Conservation (phyloP, 2,888 invertebrate species). For the Dryococelus australis region DNA sequence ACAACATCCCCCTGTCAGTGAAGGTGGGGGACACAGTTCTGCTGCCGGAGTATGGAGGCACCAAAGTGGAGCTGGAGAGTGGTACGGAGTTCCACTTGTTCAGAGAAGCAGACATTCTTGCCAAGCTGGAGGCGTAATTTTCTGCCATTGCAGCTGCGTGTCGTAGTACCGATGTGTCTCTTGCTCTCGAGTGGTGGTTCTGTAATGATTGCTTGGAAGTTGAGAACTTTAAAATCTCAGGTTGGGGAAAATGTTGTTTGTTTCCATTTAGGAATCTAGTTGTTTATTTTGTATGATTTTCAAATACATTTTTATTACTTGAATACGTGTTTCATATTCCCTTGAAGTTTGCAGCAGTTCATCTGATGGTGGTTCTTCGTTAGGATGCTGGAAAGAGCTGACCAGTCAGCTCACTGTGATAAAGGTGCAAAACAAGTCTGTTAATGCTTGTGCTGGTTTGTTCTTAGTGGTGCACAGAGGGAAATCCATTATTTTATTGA, state of each 20-base stretch:
- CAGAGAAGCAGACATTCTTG: constrained; percentile 95
- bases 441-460: no score
- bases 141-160: not conserved
- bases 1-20: constrained; percentile 78
- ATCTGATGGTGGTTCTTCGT: no score
- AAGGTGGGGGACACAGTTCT: constrained; percentile 94
- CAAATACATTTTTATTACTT: not conserved
- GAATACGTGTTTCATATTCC: not conserved
- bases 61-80: constrained; percentile 87
- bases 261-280: not conserved
- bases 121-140: constrained; percentile 69
- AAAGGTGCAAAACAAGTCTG: no score
- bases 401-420: no score
- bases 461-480: no score
- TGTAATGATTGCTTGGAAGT: not conserved
- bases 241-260: not conserved
- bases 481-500: no score
- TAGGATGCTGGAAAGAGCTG: no score
- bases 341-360: no score
- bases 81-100: constrained; percentile 93
- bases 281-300: not conserved
- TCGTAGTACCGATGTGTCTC: no score
- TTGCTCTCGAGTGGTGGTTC: no score
- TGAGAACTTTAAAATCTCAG: not conserved
- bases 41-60: constrained; percentile 98